phyloP scores from a whole-genome alignment of 2,797 vertebrate species.

The Myotis daubentonii region DNA sequence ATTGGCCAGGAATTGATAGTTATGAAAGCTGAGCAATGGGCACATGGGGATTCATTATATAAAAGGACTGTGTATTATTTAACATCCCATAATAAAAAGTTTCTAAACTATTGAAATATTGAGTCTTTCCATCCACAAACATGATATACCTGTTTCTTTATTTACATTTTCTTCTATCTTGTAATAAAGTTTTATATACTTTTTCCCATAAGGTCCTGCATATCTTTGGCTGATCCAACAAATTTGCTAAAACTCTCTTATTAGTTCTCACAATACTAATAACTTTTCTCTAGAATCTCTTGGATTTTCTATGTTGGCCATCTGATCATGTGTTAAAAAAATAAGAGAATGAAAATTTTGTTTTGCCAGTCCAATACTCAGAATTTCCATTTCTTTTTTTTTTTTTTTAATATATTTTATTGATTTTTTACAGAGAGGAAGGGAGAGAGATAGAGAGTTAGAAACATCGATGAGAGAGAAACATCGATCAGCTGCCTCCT shows the following conservation, averaged over 20 bases:
- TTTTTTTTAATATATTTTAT: no score
- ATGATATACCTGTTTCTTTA: background rate
- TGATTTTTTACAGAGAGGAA: no score
- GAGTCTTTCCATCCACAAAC: background rate
- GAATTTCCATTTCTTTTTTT: background rate
- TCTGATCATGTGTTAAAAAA: background rate
- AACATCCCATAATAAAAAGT: background rate
- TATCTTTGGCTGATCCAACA: background rate
- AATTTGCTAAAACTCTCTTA: background rate
- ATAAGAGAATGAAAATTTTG: background rate
- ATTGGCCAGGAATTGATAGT: background rate
- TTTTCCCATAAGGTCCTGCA: background rate
- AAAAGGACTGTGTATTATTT: background rate
- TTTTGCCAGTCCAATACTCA: background rate
- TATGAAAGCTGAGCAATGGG: background rate
- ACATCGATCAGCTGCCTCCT: no score
- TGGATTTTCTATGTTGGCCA: background rate
- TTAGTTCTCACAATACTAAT: background rate
- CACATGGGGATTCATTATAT: background rate
- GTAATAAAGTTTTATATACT: conserved; percentile 8
- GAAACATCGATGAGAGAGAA: no score
- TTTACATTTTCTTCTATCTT: conserved; percentile 43
- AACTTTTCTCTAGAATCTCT: conserved; percentile 28
- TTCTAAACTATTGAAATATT: background rate
- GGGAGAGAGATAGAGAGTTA: no score